Evolutionary conservation across 2,797 vertebrate species (phyloP), one percentile per base, ranked within the genome.

Genomic region (Sarcophilus harrisii): DNA sequence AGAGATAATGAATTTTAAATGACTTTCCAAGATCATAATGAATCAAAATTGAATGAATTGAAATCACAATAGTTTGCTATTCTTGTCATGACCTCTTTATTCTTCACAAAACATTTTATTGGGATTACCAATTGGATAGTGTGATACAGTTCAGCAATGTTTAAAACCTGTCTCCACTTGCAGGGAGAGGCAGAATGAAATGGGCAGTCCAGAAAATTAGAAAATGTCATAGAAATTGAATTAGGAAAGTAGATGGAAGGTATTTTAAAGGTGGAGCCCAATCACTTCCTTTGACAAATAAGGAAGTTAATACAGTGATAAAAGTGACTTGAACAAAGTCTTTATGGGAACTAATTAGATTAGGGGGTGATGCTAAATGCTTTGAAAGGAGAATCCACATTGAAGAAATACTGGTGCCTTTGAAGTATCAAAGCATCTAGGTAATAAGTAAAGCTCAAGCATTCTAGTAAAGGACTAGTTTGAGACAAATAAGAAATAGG

Each of bases 1-100:
- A 6, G 66, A 2, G 32, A 32, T 29, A 60, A 10, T 59, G 57
- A 28, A n/a, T 81, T 32, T 18, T 38, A 13, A 21, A 57, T 0
- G n/a, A 2, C 91, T 94, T 27, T n/a, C 55, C 24, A 0, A 11
- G 90, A 18, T 9, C 38, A 0, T 0, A 4, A 0, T 3, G 16
- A 81, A 1, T 29, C 90, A 0, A 29, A 6, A 8, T 4, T 1
- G 32, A 30, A 45, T 18, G 58, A 55, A 30, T 27, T 12, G 21
- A 29, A 73, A n/a, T 27, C 49, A 9, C 45, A 30, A 8, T 4
- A 4, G 73, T 49, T 87, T 49, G 73, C 4, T 4, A 0, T 16
- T 13, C 13, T 59, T 45, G 28, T 30, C 2, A 0, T 1, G 3
- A n/a, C 32, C 14, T 73, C 1, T 38, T 13, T 38, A 1, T n/a